Evolutionary conservation across 2,797 vertebrate genomes (phyloP), one percentile per base, ranked within the genome.

Genomic region (Alectoris magna): DNA sequence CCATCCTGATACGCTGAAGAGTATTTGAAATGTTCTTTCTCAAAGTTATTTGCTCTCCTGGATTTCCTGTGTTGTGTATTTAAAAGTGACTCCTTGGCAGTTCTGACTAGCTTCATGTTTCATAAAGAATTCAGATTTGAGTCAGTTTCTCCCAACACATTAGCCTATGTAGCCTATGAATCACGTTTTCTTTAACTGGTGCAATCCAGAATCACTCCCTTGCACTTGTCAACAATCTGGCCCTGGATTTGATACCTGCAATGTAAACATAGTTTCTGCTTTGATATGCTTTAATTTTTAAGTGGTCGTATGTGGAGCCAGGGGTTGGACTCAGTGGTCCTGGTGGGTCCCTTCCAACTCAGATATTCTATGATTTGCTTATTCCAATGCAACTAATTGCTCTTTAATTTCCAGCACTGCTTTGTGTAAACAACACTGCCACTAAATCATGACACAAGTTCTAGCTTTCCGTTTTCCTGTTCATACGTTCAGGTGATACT

Each of bases 91-190:
- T 88, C 34, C 23, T 38, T 77, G 41, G 44, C 31, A 10, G 5
- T 74, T 94, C 58, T 85, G 16, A 41, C 87, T 68, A 77, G 31
- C 62, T 87, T 44, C 31, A 41, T 68, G 24, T 91, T 89, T 93
- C n/a, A 16, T 71, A 36, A 91, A 56, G 69, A 90, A 62, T 10
- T 31, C 11, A 83, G 62, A 59, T 22, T 56, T 79, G 48, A 87
- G 69, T 56, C 22, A 26, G 83, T 86, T 90, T 87, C 66, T 90
- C 73, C 27, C 5, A 9, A 34, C 74, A 10, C 29, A 4, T 71
- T 79, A 1, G 2, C 21, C 39, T 82, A 7, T 70, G 3, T 55
- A 84, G 43, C 29, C 81, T 11, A 0, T 69, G 69, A 64, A 22
- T 64, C 71, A 36, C 49, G 29, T 41, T 8, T 1, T 49, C 62